phyloP scores from a whole-genome alignment of 1,140 invertebrate species.

The Doryteuthis pealeii region DNA sequence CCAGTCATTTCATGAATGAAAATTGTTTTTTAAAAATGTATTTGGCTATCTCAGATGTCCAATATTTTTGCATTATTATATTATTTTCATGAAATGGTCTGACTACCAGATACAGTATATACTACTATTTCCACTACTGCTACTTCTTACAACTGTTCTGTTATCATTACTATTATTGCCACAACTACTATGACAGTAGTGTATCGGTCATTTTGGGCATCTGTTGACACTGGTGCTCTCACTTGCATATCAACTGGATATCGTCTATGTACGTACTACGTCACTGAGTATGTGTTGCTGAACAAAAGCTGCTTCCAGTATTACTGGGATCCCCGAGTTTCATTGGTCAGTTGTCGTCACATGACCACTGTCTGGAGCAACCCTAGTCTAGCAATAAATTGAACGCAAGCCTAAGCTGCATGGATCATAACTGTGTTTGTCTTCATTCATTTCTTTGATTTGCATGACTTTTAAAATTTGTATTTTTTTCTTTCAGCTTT shows the following conservation, averaged over 20 bases:
- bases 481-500: neutral
- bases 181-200: neutral
- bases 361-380: slow-evolving; percentile 6
- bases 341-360: neutral
- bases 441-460: neutral
- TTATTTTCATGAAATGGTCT: neutral
- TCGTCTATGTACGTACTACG: slow-evolving; percentile 3
- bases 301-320: slow-evolving; percentile 7
- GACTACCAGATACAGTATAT: neutral
- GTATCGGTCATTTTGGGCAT: neutral
- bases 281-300: slow-evolving; percentile 10
- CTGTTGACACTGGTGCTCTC: neutral
- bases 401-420: slow-evolving; percentile 8
- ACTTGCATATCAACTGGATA: slow-evolving; percentile 6
- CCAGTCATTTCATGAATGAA: too few relatives aligned
- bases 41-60: neutral
- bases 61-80: neutral
- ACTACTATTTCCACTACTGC: too few relatives aligned
- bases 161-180: neutral
- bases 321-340: slow-evolving; percentile 5
- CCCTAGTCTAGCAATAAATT: slow-evolving; percentile 9
- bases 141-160: neutral
- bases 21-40: too few relatives aligned
- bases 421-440: slow-evolving; percentile 8
- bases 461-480: neutral